These are phyloP conservation scores for Malacoctenus gilli DNA, from an alignment of 2,797 vertebrate genomes.

Conservation along the genomic window DNA sequence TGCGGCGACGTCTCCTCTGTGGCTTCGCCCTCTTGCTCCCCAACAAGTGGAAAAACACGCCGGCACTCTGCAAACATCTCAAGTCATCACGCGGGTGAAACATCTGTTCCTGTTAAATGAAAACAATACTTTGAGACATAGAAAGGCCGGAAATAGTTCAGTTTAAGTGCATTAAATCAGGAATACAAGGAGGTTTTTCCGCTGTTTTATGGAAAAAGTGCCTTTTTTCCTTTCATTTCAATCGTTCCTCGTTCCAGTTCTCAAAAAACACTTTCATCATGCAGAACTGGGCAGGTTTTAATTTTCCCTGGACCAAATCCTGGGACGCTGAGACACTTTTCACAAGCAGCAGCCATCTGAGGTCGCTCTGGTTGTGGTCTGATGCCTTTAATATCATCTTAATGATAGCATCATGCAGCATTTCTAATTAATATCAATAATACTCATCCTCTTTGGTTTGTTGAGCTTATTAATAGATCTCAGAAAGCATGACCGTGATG, in stretches of 20 bases:
- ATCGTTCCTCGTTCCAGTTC: too few relatives aligned
- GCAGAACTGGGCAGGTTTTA: too few relatives aligned
- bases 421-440: not conserved
- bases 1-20: slow-evolving; percentile 48
- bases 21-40: slow-evolving; percentile 44
- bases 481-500: too few relatives aligned
- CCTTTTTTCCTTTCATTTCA: too few relatives aligned
- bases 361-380: not conserved
- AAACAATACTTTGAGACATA: too few relatives aligned
- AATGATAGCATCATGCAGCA: not conserved
- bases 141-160: too few relatives aligned
- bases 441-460: slow-evolving; percentile 3
- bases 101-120: not conserved
- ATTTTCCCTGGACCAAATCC: too few relatives aligned
- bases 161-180: too few relatives aligned
- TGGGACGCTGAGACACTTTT: not conserved
- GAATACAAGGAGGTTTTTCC: too few relatives aligned
- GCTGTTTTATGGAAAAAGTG: too few relatives aligned
- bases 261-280: too few relatives aligned
- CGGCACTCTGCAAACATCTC: slow-evolving; percentile 42
- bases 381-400: not conserved
- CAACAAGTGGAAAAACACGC: slow-evolving; percentile 16
- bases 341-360: not conserved
- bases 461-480: not conserved
- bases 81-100: slow-evolving; percentile 54